A percentile compares a stretch with the other conserved stretches of the same genome.
Conservation (phyloP, 2,113 vertebrate genomes). For the Prietella phreatophila region DNA sequence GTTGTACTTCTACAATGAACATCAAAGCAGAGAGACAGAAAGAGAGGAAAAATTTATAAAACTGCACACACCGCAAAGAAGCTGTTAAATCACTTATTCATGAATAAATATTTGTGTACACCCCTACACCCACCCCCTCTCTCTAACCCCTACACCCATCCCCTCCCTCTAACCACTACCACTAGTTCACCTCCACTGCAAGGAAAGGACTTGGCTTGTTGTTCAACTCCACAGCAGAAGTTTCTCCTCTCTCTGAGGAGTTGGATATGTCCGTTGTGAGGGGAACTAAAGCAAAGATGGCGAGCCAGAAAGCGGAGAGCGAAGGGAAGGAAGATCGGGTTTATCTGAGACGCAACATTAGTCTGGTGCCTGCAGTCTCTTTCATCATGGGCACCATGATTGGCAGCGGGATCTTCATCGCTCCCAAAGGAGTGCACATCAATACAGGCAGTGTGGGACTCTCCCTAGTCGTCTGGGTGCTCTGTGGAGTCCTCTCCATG, state of each 20-base stretch:
- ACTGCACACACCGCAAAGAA: neutral
- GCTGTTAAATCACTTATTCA: neutral
- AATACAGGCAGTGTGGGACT: constrained; percentile 83
- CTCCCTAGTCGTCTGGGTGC: constrained; percentile 80
- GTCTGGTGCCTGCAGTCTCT: constrained; percentile 73
- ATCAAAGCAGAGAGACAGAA: neutral
- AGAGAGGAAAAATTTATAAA: neutral
- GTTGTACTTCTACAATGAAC: neutral
- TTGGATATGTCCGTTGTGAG: constrained; percentile 28
- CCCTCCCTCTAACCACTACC: neutral
- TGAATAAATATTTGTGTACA: neutral
- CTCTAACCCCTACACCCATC: neutral
- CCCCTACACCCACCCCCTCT: neutral
- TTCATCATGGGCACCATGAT: constrained; percentile 83
- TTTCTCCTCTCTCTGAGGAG: neutral
- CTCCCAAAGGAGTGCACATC: constrained; percentile 82
- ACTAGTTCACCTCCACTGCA: neutral
- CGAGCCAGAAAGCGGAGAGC: constrained; percentile 22
- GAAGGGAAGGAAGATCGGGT: constrained; percentile 56
- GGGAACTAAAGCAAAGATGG: neutral
- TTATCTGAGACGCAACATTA: constrained; percentile 76
- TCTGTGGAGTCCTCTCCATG: constrained; percentile 80
- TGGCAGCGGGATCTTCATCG: constrained; percentile 88
- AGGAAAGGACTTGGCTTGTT: neutral
- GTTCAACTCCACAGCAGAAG: neutral